A percentile compares a stretch with the other conserved stretches of the same genome.
These are phyloP conservation scores for Asobara japonica DNA, from an alignment of 1,140 invertebrate species.

Conservation along the genomic window DNA sequence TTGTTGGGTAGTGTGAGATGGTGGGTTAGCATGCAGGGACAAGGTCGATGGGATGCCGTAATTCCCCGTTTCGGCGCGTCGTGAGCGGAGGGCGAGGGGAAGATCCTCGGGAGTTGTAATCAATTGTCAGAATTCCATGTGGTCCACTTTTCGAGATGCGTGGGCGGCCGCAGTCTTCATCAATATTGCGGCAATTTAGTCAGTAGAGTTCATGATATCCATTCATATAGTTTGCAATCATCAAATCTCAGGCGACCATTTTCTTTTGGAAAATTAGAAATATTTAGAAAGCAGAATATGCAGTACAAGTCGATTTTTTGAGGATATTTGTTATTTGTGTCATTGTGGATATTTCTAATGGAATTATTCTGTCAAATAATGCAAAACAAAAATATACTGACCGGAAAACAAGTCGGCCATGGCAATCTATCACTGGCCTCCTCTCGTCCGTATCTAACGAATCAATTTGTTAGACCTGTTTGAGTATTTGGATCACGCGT, in stretches of 20 bases:
- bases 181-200: background rate
- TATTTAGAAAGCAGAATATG: no score
- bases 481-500: conserved; percentile 13
- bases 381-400: background rate
- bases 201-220: background rate
- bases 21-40: background rate
- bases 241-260: no score
- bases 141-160: background rate
- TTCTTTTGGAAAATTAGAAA: no score
- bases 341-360: no score
- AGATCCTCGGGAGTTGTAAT: background rate
- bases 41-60: background rate
- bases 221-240: no score
- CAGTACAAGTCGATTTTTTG: no score
- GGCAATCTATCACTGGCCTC: background rate
- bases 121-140: background rate
- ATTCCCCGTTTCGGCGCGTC: background rate
- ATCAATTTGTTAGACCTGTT: conserved; percentile 19
- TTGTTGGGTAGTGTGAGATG: background rate
- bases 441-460: conserved; percentile 20
- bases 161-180: background rate
- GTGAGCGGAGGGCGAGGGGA: no score
- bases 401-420: background rate
- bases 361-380: no score
- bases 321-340: no score